These are phyloP conservation scores for Tinea trinotella DNA, from an alignment of 2,888 invertebrate species.

Conservation along the genomic window DNA sequence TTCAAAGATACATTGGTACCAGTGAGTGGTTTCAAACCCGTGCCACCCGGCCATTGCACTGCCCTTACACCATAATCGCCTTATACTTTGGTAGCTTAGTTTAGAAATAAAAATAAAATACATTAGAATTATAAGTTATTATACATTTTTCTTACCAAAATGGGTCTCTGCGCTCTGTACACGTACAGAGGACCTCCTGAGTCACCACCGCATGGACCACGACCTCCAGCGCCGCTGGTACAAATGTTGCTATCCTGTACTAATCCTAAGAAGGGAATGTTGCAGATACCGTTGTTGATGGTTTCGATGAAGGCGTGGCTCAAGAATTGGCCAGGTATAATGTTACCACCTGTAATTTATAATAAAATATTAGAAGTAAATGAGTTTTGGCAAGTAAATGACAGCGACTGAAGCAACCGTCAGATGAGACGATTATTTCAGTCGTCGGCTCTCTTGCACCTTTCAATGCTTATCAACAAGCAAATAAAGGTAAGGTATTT, in stretches of 20 bases:
- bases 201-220: conserved; percentile 37
- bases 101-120: neutral
- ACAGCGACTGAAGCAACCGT: too few species aligned
- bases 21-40: too few species aligned
- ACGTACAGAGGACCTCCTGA: conserved; percentile 40
- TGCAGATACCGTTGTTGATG: conserved; percentile 32
- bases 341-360: conserved; percentile 24
- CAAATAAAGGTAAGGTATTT: too few species aligned
- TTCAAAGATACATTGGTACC: too few species aligned
- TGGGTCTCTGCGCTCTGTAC: conserved; percentile 24
- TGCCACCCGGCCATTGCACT: too few species aligned
- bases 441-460: too few species aligned
- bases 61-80: too few species aligned
- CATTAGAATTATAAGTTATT: neutral
- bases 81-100: too few species aligned
- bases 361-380: neutral
- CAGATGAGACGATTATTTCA: too few species aligned
- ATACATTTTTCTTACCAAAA: conserved; percentile 32
- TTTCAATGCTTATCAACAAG: too few species aligned
- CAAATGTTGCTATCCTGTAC: conserved; percentile 35
- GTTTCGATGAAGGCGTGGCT: conserved; percentile 32
- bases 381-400: neutral
- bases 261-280: conserved; percentile 28
- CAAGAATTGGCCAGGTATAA: conserved; percentile 27
- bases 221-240: conserved; percentile 34